Evolutionary conservation across 2,888 invertebrate species (phyloP).

Genomic region (Caenorhabditis wallacei): DNA sequence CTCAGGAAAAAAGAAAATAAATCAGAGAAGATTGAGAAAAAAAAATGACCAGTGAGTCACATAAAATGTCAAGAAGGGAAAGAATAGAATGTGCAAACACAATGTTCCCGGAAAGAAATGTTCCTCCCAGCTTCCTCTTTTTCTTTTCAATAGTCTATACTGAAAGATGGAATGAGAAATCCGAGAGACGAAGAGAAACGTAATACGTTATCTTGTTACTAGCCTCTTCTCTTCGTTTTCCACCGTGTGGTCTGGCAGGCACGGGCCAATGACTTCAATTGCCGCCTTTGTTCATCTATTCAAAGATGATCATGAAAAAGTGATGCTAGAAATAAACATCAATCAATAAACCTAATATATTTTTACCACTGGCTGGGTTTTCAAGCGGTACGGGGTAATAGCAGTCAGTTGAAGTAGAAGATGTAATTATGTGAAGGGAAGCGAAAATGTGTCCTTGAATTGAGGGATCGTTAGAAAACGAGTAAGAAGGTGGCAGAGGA

Average conservation of each 20-base stretch:
- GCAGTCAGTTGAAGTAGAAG: neutral
- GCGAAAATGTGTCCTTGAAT: slow-evolving; percentile 42
- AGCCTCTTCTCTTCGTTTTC: slow-evolving; percentile 27
- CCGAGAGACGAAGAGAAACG: slow-evolving; percentile 44
- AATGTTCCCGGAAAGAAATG: slow-evolving; percentile 48
- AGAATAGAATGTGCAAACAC: slow-evolving; percentile 53
- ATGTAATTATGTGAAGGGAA: slow-evolving; percentile 49
- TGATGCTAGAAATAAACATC: neutral
- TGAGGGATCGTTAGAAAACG: slow-evolving; percentile 14
- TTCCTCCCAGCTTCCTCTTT: slow-evolving; percentile 40
- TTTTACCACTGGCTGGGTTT: slow-evolving; percentile 15
- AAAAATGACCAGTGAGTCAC: slow-evolving; percentile 53
- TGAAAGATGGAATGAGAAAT: slow-evolving; percentile 5
- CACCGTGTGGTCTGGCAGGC: slow-evolving; percentile 39
- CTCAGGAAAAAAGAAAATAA: neutral
- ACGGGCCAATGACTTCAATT: slow-evolving; percentile 26
- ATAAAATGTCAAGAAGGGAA: slow-evolving; percentile 46
- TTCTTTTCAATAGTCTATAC: slow-evolving; percentile 24
- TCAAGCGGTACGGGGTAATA: slow-evolving; percentile 19
- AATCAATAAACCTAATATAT: slow-evolving; percentile 47
- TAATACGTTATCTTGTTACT: slow-evolving; percentile 62
- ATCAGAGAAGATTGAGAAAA: neutral
- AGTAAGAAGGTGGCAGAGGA: too few species aligned
- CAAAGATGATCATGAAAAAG: neutral
- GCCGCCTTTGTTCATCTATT: slow-evolving; percentile 29